Conservation (phyloP, 2,888 invertebrate genomes). For the Mythimna ferrago region DNA sequence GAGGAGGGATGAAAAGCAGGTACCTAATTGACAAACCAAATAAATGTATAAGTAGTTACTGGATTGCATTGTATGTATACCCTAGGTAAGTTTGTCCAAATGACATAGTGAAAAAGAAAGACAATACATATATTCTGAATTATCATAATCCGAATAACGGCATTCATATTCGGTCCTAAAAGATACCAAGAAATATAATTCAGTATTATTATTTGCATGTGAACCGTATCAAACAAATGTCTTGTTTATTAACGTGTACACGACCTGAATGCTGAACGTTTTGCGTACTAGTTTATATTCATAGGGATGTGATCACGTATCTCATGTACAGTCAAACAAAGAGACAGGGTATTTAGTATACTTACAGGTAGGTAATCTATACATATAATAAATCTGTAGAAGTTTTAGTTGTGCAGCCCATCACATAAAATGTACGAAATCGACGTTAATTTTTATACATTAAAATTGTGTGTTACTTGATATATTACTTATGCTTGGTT, state of each 20-base stretch:
- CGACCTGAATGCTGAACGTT: conserved; percentile 61
- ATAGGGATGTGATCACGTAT: conserved; percentile 61
- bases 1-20: no score
- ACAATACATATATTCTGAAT: conserved; percentile 9
- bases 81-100: no score
- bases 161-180: conserved; percentile 32
- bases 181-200: conserved; percentile 50
- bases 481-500: no score
- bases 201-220: conserved; percentile 60
- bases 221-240: conserved; percentile 64
- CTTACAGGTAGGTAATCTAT: neutral
- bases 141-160: conserved; percentile 21
- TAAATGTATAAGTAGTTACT: neutral
- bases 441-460: no score
- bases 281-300: conserved; percentile 58
- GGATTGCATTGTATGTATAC: neutral
- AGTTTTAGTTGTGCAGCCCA: no score
- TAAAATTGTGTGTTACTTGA: no score
- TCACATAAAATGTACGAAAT: no score
- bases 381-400: no score
- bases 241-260: conserved; percentile 63
- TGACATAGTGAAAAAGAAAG: neutral
- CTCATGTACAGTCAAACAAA: conserved; percentile 29
- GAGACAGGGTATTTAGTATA: neutral
- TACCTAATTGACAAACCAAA: neutral